Evolutionary conservation across 2,113 vertebrate species (phyloP).

Genomic region (Chelonoidis abingdonii): DNA sequence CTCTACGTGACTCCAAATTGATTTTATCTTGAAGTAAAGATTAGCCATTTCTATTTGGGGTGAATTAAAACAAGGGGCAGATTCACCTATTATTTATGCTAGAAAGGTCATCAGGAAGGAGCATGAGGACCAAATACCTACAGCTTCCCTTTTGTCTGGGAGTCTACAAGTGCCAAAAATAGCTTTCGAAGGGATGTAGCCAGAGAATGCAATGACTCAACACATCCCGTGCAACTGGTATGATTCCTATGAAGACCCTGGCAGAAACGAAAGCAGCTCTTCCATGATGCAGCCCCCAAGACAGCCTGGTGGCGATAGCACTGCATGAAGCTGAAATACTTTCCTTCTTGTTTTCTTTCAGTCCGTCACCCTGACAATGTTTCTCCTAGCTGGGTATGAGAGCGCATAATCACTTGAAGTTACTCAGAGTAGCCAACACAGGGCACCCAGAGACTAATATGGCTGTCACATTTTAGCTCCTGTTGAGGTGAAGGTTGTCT

Average conservation of each 20-base stretch:
- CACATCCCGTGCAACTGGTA: not conserved
- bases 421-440: not conserved
- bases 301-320: not conserved
- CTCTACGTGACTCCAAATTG: conserved; percentile 42
- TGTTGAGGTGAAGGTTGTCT: fast-evolving
- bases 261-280: not conserved
- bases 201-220: not conserved
- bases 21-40: conserved; percentile 51
- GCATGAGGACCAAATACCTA: not conserved
- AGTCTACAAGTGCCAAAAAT: too few relatives aligned
- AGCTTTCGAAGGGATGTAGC: fast-evolving
- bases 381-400: not conserved
- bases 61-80: conserved; percentile 31
- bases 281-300: fast-evolving
- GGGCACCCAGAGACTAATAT: not conserved
- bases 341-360: not conserved
- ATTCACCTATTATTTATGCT: not conserved
- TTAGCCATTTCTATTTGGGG: conserved; percentile 41
- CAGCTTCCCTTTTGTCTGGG: not conserved
- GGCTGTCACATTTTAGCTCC: not conserved
- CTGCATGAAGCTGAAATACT: not conserved
- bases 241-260: not conserved
- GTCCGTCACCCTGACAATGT: not conserved
- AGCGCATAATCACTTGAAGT: not conserved
- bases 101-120: not conserved